Evolutionary conservation across 2,888 invertebrate species (phyloP), one percentile per base, ranked within the genome.

Genomic region (Microplitis deprimator): DNA sequence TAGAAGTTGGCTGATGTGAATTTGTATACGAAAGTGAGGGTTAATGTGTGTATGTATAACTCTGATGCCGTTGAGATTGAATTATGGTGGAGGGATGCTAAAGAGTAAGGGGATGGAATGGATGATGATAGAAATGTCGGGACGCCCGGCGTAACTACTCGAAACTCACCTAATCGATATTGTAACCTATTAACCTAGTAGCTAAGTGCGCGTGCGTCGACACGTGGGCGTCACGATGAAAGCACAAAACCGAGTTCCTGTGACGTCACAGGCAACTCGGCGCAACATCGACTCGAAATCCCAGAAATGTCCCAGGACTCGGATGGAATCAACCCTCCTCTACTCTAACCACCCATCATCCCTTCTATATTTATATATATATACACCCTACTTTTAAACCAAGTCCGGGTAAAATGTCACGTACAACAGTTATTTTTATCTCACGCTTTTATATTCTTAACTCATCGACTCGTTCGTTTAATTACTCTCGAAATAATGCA

Each of bases 151-250:
- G 77, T 79, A 77, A 83, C 82, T 76, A 72, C 83, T 29, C 29
- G 29, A 13, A 38, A 13, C 38, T 20, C 13, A 71, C 61, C 85
- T 83, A 85, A 89, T 89, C 88, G 89, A 89, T 89, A 89, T 83
- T 85, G 86, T 88, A 89, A 89, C 89, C 89, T 85, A 89, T 89
- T 89, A 88, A 89, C 89, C 89, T 85, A 89, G 86, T 89, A 84
- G 76, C 70, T 62, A 67, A 60, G 29, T 40, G 84, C 87, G 85
- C 85, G 75, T 78, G 84, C 83, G 82, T 80, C 73, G 40, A 69
- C 75, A 79, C 75, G 79, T 75, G 77, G 76, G 75, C 79, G 77
- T 79, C 77, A 79, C 73, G 77, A 69, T 50, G 10, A 50, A 50
- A 50, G 7, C 50, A 50, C 7, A 50, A 50, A 50, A 50, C 13